A percentile compares a stretch with the other conserved stretches of the same genome.
Conservation (phyloP, 2,113 vertebrate species). For the Hemibagrus wyckioides region DNA sequence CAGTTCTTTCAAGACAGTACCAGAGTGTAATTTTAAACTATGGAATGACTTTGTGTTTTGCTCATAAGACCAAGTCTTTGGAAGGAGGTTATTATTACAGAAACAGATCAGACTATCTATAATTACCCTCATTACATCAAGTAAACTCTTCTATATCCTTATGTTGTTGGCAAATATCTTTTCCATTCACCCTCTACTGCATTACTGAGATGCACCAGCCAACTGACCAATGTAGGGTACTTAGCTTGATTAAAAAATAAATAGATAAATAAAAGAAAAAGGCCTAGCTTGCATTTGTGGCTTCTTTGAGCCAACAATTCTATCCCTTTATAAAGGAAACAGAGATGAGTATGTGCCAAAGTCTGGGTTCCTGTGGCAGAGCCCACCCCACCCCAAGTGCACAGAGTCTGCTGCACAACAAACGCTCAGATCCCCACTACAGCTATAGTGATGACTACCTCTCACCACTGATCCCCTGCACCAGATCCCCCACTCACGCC, state of each 20-base stretch:
- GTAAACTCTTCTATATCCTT: conserved; percentile 54
- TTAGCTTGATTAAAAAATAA: not conserved
- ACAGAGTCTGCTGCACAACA: conserved; percentile 38
- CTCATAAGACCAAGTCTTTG: conserved; percentile 25
- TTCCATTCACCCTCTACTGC: not conserved
- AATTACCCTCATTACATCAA: conserved; percentile 60
- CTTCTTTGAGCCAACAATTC: conserved; percentile 42
- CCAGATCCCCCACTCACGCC: conserved; percentile 42
- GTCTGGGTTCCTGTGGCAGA: conserved; percentile 54
- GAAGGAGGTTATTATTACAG: conserved; percentile 22
- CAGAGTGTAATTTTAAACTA: conserved; percentile 37
- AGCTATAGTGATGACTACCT: conserved; percentile 38
- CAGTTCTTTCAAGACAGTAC: conserved; percentile 12
- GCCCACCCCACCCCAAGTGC: conserved; percentile 37
- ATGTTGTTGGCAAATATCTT: not conserved
- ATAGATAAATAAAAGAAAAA: not conserved
- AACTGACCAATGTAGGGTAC: not conserved
- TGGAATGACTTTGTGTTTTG: conserved; percentile 37
- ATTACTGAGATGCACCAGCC: not conserved
- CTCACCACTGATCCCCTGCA: conserved; percentile 37
- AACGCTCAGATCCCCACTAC: conserved; percentile 28
- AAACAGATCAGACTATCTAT: conserved; percentile 55
- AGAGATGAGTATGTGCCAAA: conserved; percentile 50
- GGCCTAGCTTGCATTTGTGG: conserved; percentile 36
- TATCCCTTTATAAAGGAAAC: conserved; percentile 49